These are phyloP conservation scores for Drosophila oshimai DNA, from an alignment of 1,140 invertebrate genomes.

Conservation along the genomic window DNA sequence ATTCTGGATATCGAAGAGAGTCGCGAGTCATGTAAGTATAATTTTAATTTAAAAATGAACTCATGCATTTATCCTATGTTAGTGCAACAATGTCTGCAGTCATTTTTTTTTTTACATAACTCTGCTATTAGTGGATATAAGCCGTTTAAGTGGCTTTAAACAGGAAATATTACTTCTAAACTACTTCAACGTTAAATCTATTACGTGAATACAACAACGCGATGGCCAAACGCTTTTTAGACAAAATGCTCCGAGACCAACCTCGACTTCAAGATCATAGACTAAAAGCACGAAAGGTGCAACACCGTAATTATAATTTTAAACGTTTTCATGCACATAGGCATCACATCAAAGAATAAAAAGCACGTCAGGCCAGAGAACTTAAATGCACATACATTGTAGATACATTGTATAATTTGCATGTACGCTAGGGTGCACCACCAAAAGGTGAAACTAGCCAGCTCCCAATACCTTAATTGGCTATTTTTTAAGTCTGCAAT, in stretches of 20 bases:
- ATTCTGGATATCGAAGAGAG: slow-evolving; percentile 95
- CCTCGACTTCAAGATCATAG: slow-evolving; percentile 54
- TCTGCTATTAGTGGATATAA: background rate
- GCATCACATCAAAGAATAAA: slow-evolving; percentile 3
- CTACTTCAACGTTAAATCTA: background rate
- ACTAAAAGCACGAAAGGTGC: slow-evolving; percentile 47
- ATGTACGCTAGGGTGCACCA: background rate
- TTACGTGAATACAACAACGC: background rate
- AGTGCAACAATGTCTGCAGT: no score
- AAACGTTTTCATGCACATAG: slow-evolving; percentile 43
- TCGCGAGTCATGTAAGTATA: slow-evolving; percentile 90
- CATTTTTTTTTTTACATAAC: no score
- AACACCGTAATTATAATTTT: slow-evolving; percentile 50
- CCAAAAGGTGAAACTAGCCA: background rate
- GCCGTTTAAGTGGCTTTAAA: background rate
- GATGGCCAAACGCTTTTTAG: slow-evolving; percentile 11
- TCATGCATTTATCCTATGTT: background rate
- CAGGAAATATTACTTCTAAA: background rate
- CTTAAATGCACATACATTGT: background rate
- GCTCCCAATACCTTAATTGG: background rate
- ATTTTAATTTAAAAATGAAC: background rate
- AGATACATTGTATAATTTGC: slow-evolving; percentile 18
- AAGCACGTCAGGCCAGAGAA: slow-evolving; percentile 16
- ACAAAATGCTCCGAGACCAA: slow-evolving; percentile 11
- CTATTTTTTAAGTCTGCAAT: background rate